A percentile compares a stretch with the other conserved stretches of the same genome.
phyloP scores from a whole-genome alignment of 2,888 invertebrate species.

The Drosophila atroscutellata region DNA sequence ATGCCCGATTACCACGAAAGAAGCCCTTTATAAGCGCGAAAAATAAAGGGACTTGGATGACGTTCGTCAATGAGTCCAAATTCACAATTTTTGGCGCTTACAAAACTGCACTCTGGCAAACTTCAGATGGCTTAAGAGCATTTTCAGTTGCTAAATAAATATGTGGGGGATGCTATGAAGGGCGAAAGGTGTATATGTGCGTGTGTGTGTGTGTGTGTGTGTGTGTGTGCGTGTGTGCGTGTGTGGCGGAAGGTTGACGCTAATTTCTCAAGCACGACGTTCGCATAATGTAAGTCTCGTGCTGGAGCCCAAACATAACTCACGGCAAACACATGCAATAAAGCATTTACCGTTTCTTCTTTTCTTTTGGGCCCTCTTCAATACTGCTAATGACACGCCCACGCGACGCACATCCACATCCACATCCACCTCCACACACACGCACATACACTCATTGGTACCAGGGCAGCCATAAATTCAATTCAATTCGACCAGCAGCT shows the following conservation, averaged over 20 bases:
- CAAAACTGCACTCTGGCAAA: neutral
- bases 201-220: neutral
- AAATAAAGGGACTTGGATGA: too few relatives aligned
- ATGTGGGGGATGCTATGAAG: neutral
- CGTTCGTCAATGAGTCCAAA: too few relatives aligned
- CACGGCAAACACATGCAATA: slow-evolving; percentile 61
- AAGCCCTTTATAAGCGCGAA: too few relatives aligned
- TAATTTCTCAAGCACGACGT: slow-evolving; percentile 50
- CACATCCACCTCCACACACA: neutral
- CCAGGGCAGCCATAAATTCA: slow-evolving; percentile 45
- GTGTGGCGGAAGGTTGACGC: neutral
- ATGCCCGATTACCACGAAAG: too few relatives aligned
- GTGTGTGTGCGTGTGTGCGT: neutral
- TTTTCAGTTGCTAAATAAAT: neutral
- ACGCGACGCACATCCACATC: slow-evolving; percentile 11
- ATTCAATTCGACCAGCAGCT: slow-evolving; percentile 60
- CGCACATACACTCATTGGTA: slow-evolving; percentile 17
- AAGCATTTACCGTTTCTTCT: slow-evolving; percentile 57
- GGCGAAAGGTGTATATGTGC: neutral
- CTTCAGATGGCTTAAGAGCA: neutral
- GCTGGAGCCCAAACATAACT: slow-evolving; percentile 62
- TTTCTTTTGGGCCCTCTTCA: slow-evolving; percentile 24
- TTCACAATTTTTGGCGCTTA: too few relatives aligned
- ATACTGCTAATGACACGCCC: slow-evolving; percentile 52
- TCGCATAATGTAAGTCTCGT: slow-evolving; percentile 71